These are phyloP conservation scores for Speoplatyrhinus poulsoni DNA, from an alignment of 2,113 vertebrate species.

Conservation along the genomic window DNA sequence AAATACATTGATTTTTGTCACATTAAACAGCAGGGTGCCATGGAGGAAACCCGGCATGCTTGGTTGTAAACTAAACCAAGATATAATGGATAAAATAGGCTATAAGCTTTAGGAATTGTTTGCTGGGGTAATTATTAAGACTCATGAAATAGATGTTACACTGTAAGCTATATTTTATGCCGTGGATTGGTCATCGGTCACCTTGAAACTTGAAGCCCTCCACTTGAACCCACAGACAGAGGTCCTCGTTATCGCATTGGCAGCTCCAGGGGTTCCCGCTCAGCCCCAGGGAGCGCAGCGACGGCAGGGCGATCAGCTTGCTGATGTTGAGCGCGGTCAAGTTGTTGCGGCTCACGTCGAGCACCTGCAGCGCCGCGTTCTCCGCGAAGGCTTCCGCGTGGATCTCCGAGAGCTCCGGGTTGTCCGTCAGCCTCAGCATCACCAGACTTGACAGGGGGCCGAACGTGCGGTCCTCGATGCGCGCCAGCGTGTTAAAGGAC, in stretches of 20 bases:
- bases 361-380: conserved; percentile 82
- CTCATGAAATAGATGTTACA: not conserved
- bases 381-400: conserved; percentile 84
- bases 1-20: too few relatives aligned
- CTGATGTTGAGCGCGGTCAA: conserved; percentile 79
- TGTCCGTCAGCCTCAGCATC: conserved; percentile 88
- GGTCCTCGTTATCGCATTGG: conserved; percentile 85
- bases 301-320: conserved; percentile 72
- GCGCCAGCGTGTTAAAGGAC: conserved; percentile 85
- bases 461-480: conserved; percentile 83
- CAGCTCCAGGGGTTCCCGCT: conserved; percentile 90
- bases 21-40: too few relatives aligned
- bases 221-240: conserved; percentile 83
- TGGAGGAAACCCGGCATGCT: too few relatives aligned
- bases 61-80: not conserved
- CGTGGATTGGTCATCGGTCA: conserved; percentile 70
- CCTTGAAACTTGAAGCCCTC: conserved; percentile 85
- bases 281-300: conserved; percentile 81
- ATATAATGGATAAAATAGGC: not conserved
- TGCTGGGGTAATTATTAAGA: not conserved
- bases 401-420: conserved; percentile 81
- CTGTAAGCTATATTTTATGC: not conserved
- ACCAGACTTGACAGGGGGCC: conserved; percentile 83
- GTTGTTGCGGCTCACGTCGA: conserved; percentile 88
- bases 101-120: not conserved